phyloP scores from a whole-genome alignment of 2,797 vertebrate genomes.

The Gadopsis bispinosus region DNA sequence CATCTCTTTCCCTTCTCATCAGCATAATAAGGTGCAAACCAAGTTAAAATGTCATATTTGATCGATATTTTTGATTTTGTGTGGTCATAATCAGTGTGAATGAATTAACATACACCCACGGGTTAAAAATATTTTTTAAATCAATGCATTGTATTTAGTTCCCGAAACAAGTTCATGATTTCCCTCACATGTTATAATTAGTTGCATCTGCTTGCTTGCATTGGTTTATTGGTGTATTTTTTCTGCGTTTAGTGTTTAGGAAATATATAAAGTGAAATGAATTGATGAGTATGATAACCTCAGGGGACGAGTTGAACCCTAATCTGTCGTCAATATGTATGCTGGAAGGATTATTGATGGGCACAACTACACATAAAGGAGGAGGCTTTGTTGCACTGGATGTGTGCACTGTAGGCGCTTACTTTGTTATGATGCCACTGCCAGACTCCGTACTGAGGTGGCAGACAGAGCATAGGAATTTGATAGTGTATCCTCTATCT shows the following conservation, averaged over 20 bases:
- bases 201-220: slow-evolving; percentile 45
- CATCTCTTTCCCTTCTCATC: background rate
- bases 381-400: background rate
- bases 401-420: background rate
- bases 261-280: slow-evolving; percentile 12
- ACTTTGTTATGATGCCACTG: background rate
- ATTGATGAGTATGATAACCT: slow-evolving; percentile 18
- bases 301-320: background rate
- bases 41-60: background rate
- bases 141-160: slow-evolving; percentile 28
- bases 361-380: background rate
- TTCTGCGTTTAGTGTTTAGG: background rate
- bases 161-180: slow-evolving; percentile 11
- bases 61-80: background rate
- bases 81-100: slow-evolving; percentile 29
- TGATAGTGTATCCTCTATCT: slow-evolving; percentile 45
- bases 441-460: slow-evolving; percentile 19
- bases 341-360: slow-evolving; percentile 8
- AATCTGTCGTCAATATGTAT: slow-evolving; percentile 12
- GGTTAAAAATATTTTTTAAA: slow-evolving; percentile 29
- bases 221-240: slow-evolving; percentile 23
- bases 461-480: slow-evolving; percentile 7
- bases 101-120: slow-evolving; percentile 22
- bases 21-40: background rate
- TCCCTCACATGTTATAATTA: slow-evolving; percentile 31